Evolutionary conservation across 2,113 vertebrate genomes (phyloP), one percentile per base, ranked within the genome.

Genomic region (Typhlomys cinereus): DNA sequence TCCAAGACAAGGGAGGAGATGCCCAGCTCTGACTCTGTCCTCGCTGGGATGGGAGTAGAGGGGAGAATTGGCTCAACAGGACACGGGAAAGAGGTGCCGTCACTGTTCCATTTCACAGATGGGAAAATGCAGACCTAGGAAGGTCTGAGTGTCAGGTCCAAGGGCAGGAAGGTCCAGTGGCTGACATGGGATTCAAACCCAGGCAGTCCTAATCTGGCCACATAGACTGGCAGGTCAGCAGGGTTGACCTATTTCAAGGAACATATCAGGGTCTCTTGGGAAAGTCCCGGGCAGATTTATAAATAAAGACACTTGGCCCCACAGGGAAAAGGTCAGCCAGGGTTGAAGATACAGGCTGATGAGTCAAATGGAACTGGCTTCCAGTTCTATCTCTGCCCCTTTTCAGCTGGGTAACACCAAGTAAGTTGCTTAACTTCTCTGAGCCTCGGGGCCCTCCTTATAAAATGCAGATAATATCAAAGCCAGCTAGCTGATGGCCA

Each of bases 391-490:
- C 70, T 90, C 50, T 57, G 83, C 36, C 79, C 31, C 57, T 75
- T 87, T 71, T 80, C n/a, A 50, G 93, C 80, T 86, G 74, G 75
- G 25, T 74, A 52, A 74, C 46, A 7, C 61, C 61, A 79, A 74
- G 67, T 61, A 82, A n/a, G 31, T 81, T n/a, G 15, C 85, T 82
- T 54, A 66, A 57, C 34, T 44, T 89, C 80, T 92, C 89, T 84
- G 89, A 75, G 74, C 48, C 15, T 75, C 27, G 29, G 48, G 25
- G 52, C 29, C 48, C 66, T 57, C 67, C 17, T 10, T 46, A 36
- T 70, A 57, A 96, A 79, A 14, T 36, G 34, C 18, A n/a, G 54
- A 5, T 39, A 57, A 36, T 21, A 4, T 48, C 21, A 76, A 61
- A 75, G 69, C 44, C 14, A 14, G 84, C 41, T 85, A 14, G 84